These are phyloP conservation scores for Tragopan temminckii DNA, from an alignment of 2,797 vertebrate species.

Conservation along the genomic window DNA sequence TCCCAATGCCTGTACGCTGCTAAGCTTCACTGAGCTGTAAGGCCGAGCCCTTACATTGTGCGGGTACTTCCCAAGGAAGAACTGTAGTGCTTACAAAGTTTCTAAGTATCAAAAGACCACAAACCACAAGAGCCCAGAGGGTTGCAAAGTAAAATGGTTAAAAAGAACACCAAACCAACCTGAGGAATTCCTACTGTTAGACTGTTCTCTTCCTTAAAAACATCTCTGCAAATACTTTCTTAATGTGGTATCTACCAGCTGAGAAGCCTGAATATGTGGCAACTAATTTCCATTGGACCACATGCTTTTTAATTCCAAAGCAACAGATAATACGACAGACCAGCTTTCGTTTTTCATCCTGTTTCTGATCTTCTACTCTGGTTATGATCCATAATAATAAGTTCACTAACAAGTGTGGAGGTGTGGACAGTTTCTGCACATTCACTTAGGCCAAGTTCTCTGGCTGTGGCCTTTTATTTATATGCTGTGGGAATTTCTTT, in stretches of 20 bases:
- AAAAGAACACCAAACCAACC: no score
- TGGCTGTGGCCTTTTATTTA: neutral
- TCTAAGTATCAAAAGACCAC: neutral
- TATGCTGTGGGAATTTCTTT: neutral
- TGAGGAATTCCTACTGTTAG: neutral
- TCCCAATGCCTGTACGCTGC: accelerated
- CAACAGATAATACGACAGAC: neutral
- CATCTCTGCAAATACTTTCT: neutral
- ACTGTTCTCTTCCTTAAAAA: neutral
- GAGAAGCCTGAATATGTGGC: neutral
- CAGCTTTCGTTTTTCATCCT: neutral
- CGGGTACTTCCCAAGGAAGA: neutral
- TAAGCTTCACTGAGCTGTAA: accelerated
- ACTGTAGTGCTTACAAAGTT: neutral
- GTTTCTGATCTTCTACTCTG: neutral
- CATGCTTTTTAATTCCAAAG: neutral
- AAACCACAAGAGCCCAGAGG: accelerated
- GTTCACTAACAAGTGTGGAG: neutral
- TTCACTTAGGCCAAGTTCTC: neutral
- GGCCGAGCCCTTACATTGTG: neutral
- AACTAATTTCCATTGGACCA: neutral
- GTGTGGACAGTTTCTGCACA: neutral
- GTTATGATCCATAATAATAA: neutral
- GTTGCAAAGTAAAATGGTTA: neutral
- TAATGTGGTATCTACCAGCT: neutral